phyloP scores from a whole-genome alignment of 23 tunicate genomes.

The Phallusia fumigata region DNA sequence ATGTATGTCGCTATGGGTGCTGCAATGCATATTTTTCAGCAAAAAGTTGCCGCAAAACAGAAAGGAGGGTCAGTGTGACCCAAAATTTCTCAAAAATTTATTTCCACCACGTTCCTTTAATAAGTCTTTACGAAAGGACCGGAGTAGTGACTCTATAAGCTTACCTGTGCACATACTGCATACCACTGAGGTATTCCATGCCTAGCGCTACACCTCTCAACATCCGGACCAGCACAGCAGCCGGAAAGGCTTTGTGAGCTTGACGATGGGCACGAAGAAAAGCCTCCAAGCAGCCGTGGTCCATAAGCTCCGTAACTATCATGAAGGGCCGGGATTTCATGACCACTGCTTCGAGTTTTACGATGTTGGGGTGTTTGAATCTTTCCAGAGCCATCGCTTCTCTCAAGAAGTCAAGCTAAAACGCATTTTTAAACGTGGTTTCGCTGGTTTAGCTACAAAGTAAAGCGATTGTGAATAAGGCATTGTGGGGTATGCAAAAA shows the following conservation, averaged over 20 bases:
- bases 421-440: too few species aligned
- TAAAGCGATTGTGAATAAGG: too few species aligned
- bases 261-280: conserved; percentile 44
- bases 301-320: conserved; percentile 85
- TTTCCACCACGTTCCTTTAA: too few species aligned
- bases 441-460: too few species aligned
- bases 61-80: too few species aligned
- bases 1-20: too few species aligned
- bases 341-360: conserved; percentile 83
- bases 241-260: conserved; percentile 28
- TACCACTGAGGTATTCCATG: conserved; percentile 64
- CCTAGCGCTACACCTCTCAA: conserved; percentile 76
- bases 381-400: conserved; percentile 78
- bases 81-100: too few species aligned
- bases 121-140: too few species aligned
- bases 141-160: too few species aligned
- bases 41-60: too few species aligned
- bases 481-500: too few species aligned
- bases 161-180: conserved; percentile 74
- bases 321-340: conserved; percentile 73
- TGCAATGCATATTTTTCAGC: too few species aligned
- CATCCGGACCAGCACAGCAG: conserved; percentile 51
- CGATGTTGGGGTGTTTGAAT: conserved; percentile 86
- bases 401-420: conserved; percentile 65
- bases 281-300: conserved; percentile 59